Percentiles rank a stretch among this genome's conserved stretches.
Evolutionary conservation across 2,113 vertebrate genomes (phyloP).

Genomic region (Corythornis madagascariensis): DNA sequence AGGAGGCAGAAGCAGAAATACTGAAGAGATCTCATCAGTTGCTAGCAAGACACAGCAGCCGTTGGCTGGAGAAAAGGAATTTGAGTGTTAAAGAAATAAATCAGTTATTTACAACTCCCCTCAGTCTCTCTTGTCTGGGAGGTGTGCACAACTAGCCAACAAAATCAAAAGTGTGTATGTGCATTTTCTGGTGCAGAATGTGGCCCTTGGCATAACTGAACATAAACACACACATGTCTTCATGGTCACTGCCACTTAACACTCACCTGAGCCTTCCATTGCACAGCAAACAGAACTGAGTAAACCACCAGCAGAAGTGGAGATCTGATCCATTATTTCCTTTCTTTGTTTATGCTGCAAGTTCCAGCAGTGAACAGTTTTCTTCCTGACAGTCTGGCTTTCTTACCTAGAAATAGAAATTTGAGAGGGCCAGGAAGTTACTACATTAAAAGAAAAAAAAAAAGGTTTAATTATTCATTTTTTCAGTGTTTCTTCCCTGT

Average conservation of each 20-base stretch:
- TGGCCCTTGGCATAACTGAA: background rate
- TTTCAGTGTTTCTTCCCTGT: background rate
- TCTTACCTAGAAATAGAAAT: background rate
- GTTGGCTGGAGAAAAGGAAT: background rate
- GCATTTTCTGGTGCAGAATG: background rate
- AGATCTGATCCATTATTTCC: background rate
- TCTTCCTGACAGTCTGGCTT: background rate
- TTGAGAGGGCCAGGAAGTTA: background rate
- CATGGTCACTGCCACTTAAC: background rate
- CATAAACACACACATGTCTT: fast-evolving
- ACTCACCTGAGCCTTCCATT: background rate
- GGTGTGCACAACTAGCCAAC: background rate
- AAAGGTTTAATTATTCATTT: background rate
- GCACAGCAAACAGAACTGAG: background rate
- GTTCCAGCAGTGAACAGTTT: background rate
- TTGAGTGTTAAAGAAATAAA: background rate
- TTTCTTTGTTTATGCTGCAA: background rate
- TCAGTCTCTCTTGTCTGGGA: background rate
- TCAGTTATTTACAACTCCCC: background rate
- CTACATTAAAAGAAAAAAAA: background rate
- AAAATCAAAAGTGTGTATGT: background rate
- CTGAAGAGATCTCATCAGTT: background rate
- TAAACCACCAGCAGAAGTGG: background rate
- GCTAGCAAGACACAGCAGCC: background rate
- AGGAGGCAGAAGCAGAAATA: background rate